Evolutionary conservation across 2,888 invertebrate species (phyloP), one percentile per base, ranked within the genome.

Genomic region (Bellardia pandia): DNA sequence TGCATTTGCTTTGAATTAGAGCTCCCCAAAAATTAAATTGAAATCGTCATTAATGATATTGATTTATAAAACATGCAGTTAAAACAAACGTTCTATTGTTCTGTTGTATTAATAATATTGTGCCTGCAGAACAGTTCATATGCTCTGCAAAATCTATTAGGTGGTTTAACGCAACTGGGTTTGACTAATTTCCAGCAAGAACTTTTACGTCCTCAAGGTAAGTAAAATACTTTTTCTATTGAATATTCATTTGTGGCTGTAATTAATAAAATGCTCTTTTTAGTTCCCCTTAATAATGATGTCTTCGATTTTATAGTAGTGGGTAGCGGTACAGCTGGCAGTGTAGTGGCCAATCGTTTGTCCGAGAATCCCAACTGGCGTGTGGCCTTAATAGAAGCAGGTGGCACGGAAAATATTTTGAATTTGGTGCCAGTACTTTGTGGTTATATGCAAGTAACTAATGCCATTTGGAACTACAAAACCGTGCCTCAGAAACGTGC

Each of bases 301-400:
- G 95, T 95, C 16, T 97, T 96, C 90, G 96, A 97, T 92, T 97
- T 97, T 91, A 96, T 97, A 87, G 94, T 97, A 48, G 95, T 97
- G 6, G 97, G 97, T 4, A 96, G 96, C 0, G 97, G 97, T 56
- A 97, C 97, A 3, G 97, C 97, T 92, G 97, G 97, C 13, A 90
- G 89, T 81, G 91, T 91, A 5, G 68, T 92, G 8, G 92, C 92
- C 3, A 91, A 90, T 85, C 89, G 92, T 40, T 88, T 92, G 45
- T 89, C 91, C 2, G 92, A 92, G 79, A 89, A 90, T 85, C 88
- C 89, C 40, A 86, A 92, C n/a, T 93, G 93, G 93, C 92, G 91
- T 40, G 92, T 94, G 0, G 90, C 94, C 5, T 89, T 94, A 30
- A 89, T 94, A 9, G 94, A 94, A 89, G 94, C 94, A 3, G 94